Percentiles rank a stretch among this genome's conserved stretches.
phyloP scores from a whole-genome alignment of 2,797 vertebrate species.

The Poeciliopsis gracilis region DNA sequence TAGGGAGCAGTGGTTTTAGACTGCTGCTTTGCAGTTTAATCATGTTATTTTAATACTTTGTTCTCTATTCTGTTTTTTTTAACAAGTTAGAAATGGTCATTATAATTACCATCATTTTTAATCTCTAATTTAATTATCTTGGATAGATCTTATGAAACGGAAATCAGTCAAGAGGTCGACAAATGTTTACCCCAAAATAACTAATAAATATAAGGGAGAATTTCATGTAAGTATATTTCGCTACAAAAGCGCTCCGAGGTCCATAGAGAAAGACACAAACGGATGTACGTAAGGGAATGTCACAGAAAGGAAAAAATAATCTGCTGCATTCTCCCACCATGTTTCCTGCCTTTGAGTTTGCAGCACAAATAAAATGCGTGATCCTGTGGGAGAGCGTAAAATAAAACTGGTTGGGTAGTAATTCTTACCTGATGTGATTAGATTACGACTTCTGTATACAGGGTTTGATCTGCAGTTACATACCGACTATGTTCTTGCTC shows the following conservation, averaged over 20 bases:
- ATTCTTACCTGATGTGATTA: not conserved
- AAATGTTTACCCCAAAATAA: not conserved
- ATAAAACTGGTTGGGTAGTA: not conserved
- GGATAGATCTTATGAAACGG: not conserved
- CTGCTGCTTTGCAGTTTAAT: conserved; percentile 11
- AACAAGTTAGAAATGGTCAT: not conserved
- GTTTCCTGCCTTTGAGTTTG: conserved; percentile 19
- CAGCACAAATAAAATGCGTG: conserved; percentile 14
- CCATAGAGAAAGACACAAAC: conserved; percentile 10
- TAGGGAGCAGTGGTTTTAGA: conserved; percentile 31
- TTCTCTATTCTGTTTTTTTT: conserved; percentile 1
- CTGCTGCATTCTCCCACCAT: conserved; percentile 10
- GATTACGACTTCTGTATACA: not conserved
- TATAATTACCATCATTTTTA: not conserved
- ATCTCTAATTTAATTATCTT: not conserved
- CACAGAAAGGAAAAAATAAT: conserved; percentile 26
- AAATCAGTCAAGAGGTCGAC: not conserved
- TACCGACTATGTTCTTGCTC: not conserved
- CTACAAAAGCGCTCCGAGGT: not conserved
- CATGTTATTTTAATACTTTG: conserved; percentile 1
- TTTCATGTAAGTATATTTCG: not conserved
- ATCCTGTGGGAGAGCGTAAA: conserved; percentile 11
- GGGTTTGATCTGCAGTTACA: not conserved
- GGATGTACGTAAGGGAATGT: conserved; percentile 16
- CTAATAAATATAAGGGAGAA: not conserved